Evolutionary conservation across 2,797 vertebrate genomes (phyloP).

Genomic region (Eupleurogrammus muticus): DNA sequence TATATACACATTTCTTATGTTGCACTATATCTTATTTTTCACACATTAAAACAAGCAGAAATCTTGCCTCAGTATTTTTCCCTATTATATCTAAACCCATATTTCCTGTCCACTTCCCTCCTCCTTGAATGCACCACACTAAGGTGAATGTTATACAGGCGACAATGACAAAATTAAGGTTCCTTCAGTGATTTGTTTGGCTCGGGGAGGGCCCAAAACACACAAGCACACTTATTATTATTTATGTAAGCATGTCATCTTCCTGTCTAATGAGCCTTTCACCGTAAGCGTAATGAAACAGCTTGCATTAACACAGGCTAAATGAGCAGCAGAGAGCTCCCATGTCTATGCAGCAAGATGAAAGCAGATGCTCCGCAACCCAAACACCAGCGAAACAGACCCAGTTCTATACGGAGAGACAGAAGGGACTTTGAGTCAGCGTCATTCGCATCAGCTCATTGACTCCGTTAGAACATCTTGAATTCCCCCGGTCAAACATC

Average conservation of each 20-base stretch:
- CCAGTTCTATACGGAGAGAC: constrained; percentile 40
- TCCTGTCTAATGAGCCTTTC: constrained; percentile 81
- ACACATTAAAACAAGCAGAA: not conserved
- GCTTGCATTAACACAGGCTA: constrained; percentile 79
- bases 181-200: constrained; percentile 59
- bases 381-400: constrained; percentile 65
- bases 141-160: constrained; percentile 36
- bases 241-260: constrained; percentile 82
- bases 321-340: constrained; percentile 77
- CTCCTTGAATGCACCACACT: constrained; percentile 7
- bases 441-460: constrained; percentile 72
- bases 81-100: constrained; percentile 4
- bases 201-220: constrained; percentile 67
- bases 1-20: not conserved
- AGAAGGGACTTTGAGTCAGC: constrained; percentile 64
- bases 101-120: not conserved
- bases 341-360: constrained; percentile 72
- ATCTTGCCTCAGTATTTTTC: not conserved
- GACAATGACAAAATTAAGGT: constrained; percentile 46
- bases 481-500: constrained; percentile 62
- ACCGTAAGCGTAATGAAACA: constrained; percentile 77
- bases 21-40: not conserved
- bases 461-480: constrained; percentile 59
- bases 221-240: constrained; percentile 74
- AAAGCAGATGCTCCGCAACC: constrained; percentile 79